Evolutionary conservation across 2,888 invertebrate genomes (phyloP).

Genomic region (Drosophila diplacantha): DNA sequence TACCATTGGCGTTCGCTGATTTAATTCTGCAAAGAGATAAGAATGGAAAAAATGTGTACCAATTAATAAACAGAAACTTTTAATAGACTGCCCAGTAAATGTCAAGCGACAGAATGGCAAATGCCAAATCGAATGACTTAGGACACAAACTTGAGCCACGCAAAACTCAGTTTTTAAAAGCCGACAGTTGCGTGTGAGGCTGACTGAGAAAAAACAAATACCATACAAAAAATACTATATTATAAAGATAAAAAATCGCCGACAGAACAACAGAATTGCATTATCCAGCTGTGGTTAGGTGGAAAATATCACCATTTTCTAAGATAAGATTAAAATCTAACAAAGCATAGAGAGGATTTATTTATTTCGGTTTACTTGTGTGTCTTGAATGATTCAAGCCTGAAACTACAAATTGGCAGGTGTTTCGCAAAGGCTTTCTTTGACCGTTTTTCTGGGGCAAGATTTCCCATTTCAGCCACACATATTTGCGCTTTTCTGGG

Average conservation of each 20-base stretch:
- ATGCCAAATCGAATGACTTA: slow-evolving; percentile 71
- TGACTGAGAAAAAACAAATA: slow-evolving; percentile 21
- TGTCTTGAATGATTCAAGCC: slow-evolving; percentile 13
- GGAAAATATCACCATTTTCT: slow-evolving; percentile 33
- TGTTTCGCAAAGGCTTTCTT: slow-evolving; percentile 35
- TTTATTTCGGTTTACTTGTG: slow-evolving; percentile 3
- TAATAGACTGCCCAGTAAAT: slow-evolving; percentile 43
- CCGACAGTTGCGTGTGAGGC: slow-evolving; percentile 26
- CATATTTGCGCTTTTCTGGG: slow-evolving; percentile 62
- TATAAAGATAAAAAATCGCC: slow-evolving; percentile 46
- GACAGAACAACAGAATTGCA: slow-evolving; percentile 53
- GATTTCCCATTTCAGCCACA: slow-evolving; percentile 44
- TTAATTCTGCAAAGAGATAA: slow-evolving; percentile 77
- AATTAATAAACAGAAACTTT: slow-evolving; percentile 41
- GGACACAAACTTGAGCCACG: slow-evolving; percentile 67
- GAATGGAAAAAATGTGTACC: slow-evolving; percentile 46
- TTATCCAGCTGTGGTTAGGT: slow-evolving; percentile 35
- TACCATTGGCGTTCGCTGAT: slow-evolving; percentile 78
- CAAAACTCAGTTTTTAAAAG: slow-evolving; percentile 23
- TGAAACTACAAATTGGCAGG: slow-evolving; percentile 15
- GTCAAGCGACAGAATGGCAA: slow-evolving; percentile 56
- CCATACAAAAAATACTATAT: slow-evolving; percentile 10
- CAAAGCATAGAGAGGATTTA: slow-evolving; percentile 15
- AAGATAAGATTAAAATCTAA: slow-evolving; percentile 48
- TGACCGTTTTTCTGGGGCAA: slow-evolving; percentile 44